These are phyloP conservation scores for Acanthurus lineatus DNA, from an alignment of 2,797 vertebrate genomes.

Conservation along the genomic window DNA sequence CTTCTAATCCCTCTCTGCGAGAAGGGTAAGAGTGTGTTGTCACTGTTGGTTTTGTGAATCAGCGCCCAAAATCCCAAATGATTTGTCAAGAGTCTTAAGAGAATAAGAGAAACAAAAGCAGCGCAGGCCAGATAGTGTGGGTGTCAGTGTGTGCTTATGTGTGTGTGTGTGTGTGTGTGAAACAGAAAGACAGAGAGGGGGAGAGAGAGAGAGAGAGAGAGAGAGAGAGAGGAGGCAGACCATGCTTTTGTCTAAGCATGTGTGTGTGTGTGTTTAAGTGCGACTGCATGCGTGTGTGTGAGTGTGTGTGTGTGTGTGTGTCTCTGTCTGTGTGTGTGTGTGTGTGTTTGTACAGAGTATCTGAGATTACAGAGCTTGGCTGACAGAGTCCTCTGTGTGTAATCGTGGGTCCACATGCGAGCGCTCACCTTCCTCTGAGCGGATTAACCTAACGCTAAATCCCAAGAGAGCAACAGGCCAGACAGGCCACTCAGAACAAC, in stretches of 20 bases:
- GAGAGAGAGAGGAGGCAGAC: slow-evolving; percentile 43
- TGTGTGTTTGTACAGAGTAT: slow-evolving; percentile 72
- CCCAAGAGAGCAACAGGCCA: slow-evolving; percentile 87
- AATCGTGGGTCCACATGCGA: slow-evolving; percentile 89
- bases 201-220: slow-evolving; percentile 25
- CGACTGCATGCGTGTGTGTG: slow-evolving; percentile 26
- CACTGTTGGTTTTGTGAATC: slow-evolving; percentile 94
- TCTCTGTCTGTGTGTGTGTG: slow-evolving; percentile 27
- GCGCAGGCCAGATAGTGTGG: slow-evolving; percentile 76
- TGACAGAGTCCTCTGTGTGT: slow-evolving; percentile 87
- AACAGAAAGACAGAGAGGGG: slow-evolving; percentile 16
- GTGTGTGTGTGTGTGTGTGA: slow-evolving; percentile 35
- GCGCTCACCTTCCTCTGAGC: slow-evolving; percentile 85
- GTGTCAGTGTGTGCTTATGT: slow-evolving; percentile 60
- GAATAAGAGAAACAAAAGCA: slow-evolving; percentile 84
- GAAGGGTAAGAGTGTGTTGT: slow-evolving; percentile 91
- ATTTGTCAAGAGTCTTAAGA: slow-evolving; percentile 90
- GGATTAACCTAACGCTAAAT: slow-evolving; percentile 88
- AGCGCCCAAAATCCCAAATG: slow-evolving; percentile 91
- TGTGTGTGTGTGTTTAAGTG: slow-evolving; percentile 44
- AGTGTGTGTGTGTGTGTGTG: slow-evolving; percentile 22
- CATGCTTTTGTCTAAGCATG: slow-evolving; percentile 42
- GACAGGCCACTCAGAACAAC: slow-evolving; percentile 80
- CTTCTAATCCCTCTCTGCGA: slow-evolving; percentile 95
- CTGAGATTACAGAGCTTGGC: slow-evolving; percentile 87